Conservation (phyloP, 1,140 invertebrate genomes). For the Drosophila micromelanica region DNA sequence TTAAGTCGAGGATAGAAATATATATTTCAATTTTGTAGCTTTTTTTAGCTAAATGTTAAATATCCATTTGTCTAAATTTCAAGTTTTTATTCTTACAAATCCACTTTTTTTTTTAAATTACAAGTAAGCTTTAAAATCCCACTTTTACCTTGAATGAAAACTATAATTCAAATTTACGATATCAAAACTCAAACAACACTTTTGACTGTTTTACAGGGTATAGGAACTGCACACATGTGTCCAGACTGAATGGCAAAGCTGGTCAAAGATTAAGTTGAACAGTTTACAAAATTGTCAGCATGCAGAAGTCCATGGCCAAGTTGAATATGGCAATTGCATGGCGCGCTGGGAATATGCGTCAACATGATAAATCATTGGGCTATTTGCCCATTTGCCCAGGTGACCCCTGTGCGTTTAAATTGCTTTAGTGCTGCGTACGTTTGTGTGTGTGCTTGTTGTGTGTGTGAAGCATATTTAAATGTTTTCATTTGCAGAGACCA, state of each 20-base stretch:
- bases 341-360: slow-evolving; percentile 22
- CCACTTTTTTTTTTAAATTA: no score
- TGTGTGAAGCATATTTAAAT: slow-evolving; percentile 39
- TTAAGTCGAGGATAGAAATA: no score
- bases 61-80: no score
- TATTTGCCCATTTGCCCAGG: slow-evolving; percentile 26
- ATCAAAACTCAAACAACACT: background rate
- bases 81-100: no score
- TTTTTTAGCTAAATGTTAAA: no score
- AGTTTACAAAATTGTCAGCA: slow-evolving; percentile 50
- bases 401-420: slow-evolving; percentile 33
- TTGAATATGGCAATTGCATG: slow-evolving; percentile 30
- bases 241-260: background rate
- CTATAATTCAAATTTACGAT: no score
- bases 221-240: slow-evolving; percentile 9
- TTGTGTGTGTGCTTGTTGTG: slow-evolving; percentile 9
- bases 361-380: slow-evolving; percentile 46
- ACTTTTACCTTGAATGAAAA: no score
- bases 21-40: no score
- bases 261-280: slow-evolving; percentile 48
- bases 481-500: slow-evolving; percentile 34
- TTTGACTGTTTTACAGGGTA: slow-evolving; percentile 11
- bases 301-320: slow-evolving; percentile 31
- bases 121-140: no score
- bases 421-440: slow-evolving; percentile 9